Evolutionary conservation across 2,113 vertebrate species (phyloP).

Genomic region (Myiopsitta monachus): DNA sequence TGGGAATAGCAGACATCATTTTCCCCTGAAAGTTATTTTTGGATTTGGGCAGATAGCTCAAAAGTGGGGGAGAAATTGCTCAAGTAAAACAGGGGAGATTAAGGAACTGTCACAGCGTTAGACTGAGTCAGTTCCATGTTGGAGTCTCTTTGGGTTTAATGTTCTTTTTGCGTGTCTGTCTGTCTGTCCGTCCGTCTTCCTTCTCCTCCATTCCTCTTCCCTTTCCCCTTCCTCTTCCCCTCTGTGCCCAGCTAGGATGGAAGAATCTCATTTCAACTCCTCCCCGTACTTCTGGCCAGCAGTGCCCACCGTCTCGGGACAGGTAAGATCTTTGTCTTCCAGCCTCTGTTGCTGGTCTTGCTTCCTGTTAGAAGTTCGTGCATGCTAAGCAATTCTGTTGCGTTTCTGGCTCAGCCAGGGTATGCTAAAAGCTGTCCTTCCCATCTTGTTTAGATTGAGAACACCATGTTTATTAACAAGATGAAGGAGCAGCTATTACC

Average conservation of each 20-base stretch:
- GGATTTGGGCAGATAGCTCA: not conserved
- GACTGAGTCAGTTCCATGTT: constrained; percentile 42
- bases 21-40: not conserved
- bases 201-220: constrained; percentile 25
- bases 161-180: constrained; percentile 11
- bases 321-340: constrained; percentile 76
- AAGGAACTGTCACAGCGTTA: constrained; percentile 37
- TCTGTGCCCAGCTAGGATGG: constrained; percentile 91
- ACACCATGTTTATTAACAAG: constrained; percentile 97
- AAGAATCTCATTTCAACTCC: constrained; percentile 99
- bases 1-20: not conserved
- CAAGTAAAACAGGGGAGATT: not conserved
- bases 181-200: constrained; percentile 14
- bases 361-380: not conserved
- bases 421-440: not conserved
- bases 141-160: constrained; percentile 7
- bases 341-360: not conserved
- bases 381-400: not conserved
- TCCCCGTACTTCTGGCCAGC: constrained; percentile 98
- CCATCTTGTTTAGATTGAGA: constrained; percentile 83
- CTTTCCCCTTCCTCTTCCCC: constrained; percentile 47
- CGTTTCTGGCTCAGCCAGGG: not conserved
- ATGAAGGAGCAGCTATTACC: constrained; percentile 94
- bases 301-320: constrained; percentile 90
- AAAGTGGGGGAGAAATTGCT: constrained; percentile 4